phyloP scores from a whole-genome alignment of 2,888 invertebrate genomes.

The Synergus gifuensis region DNA sequence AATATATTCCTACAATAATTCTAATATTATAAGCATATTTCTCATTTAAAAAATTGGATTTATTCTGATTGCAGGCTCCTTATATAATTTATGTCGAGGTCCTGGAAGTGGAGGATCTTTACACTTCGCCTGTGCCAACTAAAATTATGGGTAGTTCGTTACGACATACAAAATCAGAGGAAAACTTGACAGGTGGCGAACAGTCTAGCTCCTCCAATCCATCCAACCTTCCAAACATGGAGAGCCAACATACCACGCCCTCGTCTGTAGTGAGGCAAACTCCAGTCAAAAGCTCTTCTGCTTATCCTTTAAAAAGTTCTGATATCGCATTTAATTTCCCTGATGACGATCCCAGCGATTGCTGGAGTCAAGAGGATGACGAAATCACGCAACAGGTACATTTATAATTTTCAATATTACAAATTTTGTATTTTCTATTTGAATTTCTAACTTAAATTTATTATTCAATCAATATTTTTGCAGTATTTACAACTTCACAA shows the following conservation, averaged over 20 bases:
- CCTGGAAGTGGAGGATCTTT: conserved; percentile 90
- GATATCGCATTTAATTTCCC: conserved; percentile 73
- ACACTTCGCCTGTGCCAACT: conserved; percentile 92
- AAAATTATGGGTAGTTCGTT: conserved; percentile 90
- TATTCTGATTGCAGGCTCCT: conserved; percentile 85
- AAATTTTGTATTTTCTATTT: conserved; percentile 1
- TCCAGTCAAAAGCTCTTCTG: conserved; percentile 70
- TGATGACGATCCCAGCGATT: conserved; percentile 84
- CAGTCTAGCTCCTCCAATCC: conserved; percentile 70
- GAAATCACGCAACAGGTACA: conserved; percentile 89
- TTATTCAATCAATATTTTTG: conserved; percentile 48
- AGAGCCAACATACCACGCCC: conserved; percentile 62
- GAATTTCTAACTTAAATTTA: conserved; percentile 28
- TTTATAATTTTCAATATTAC: not conserved
- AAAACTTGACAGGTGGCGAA: conserved; percentile 85
- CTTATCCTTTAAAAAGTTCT: conserved; percentile 66
- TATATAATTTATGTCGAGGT: conserved; percentile 99
- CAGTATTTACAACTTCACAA: conserved; percentile 85
- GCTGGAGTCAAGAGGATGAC: conserved; percentile 98
- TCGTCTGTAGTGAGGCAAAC: conserved; percentile 70
- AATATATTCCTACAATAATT: not conserved
- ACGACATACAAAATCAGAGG: conserved; percentile 95
- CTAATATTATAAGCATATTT: conserved; percentile 36
- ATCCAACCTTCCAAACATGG: conserved; percentile 66
- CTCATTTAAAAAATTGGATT: conserved; percentile 9